Evolutionary conservation across 92 coral and sea anemone genomes (phyloP).

Genomic region (Porites rus): DNA sequence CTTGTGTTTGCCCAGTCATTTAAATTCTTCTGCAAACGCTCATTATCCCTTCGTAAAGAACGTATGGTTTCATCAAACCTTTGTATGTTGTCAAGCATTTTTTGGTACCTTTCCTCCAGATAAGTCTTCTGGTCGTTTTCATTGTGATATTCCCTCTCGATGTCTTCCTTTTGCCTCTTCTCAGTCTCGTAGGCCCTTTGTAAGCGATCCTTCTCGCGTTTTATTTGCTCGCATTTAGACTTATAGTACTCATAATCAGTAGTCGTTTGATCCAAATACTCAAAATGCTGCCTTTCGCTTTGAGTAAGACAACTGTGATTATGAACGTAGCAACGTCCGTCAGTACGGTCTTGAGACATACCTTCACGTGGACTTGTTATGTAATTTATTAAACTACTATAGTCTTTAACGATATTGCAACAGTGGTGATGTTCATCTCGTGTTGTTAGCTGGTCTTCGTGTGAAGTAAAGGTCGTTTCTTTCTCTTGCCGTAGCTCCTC

Average conservation of each 20-base stretch:
- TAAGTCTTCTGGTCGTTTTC: constrained; percentile 73
- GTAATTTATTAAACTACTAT: constrained; percentile 25
- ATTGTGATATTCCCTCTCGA: constrained; percentile 70
- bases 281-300: neutral
- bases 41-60: constrained; percentile 76
- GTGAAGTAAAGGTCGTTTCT: neutral
- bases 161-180: constrained; percentile 80
- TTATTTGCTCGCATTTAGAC: constrained; percentile 81
- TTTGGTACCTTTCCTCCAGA: constrained; percentile 74
- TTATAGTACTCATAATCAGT: constrained; percentile 79
- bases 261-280: neutral
- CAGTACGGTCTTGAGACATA: neutral
- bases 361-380: constrained; percentile 20
- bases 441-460: neutral
- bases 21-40: constrained; percentile 60
- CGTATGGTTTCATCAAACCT: constrained; percentile 87
- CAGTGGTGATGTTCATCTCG: constrained; percentile 20
- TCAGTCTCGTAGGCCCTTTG: constrained; percentile 78
- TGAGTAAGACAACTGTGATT: constrained; percentile 18
- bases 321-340: neutral
- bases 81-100: constrained; percentile 59
- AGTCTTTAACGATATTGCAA: constrained; percentile 26
- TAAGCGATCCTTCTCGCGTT: constrained; percentile 79
- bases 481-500: constrained; percentile 69
- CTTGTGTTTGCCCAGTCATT: constrained; percentile 65